Percentiles rank a stretch among this genome's conserved stretches.
Conservation (phyloP, 92 coral and sea anemone species). For the Pocillopora grandis region DNA sequence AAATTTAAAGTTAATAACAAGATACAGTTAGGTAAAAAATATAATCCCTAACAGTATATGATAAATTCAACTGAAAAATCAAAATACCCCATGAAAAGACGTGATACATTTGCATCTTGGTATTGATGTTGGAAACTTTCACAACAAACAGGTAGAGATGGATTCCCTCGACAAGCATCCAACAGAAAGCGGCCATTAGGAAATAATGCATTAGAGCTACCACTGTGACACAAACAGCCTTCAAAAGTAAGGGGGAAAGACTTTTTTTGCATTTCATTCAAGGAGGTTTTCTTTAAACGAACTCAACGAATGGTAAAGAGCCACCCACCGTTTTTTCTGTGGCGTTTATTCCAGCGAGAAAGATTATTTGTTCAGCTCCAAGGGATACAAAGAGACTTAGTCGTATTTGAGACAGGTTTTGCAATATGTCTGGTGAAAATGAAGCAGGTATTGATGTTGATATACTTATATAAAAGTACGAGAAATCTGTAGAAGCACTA, state of each 20-base stretch:
- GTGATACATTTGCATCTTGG: background rate
- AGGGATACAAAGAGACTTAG: background rate
- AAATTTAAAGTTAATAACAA: background rate
- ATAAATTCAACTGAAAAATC: background rate
- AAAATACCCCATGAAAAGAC: background rate
- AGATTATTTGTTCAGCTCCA: background rate
- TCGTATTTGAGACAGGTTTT: background rate
- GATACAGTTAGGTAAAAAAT: background rate
- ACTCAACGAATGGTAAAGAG: background rate
- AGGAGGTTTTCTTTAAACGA: background rate
- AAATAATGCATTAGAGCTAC: background rate
- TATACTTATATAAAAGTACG: background rate
- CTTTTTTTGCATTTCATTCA: background rate
- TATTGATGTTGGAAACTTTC: conserved; percentile 9
- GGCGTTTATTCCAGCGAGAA: background rate
- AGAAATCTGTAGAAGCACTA: background rate
- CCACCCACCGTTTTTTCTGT: background rate
- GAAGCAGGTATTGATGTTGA: background rate
- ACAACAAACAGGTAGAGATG: conserved; percentile 11
- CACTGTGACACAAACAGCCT: background rate
- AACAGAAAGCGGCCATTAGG: background rate
- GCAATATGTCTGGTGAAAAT: background rate
- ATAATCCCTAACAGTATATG: background rate
- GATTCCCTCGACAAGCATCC: conserved; percentile 8
- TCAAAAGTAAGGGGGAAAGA: background rate